phyloP scores from a whole-genome alignment of 2,888 invertebrate genomes.

The Metallyticus violacea region DNA sequence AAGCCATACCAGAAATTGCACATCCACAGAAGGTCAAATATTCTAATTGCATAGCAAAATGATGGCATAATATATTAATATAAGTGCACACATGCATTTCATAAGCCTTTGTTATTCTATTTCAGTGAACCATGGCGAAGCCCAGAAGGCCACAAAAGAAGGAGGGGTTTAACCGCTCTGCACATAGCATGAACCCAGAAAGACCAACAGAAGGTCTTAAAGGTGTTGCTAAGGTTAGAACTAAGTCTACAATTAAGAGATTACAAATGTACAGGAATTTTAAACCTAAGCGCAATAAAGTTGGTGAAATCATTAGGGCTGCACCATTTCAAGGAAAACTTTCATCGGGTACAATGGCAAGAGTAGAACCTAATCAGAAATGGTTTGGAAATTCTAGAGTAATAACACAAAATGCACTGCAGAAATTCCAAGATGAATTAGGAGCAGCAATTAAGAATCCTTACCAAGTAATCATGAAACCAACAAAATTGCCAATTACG shows the following conservation, averaged over 20 bases:
- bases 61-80: too few species aligned
- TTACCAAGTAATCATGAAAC: constrained; percentile 96
- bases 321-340: constrained; percentile 94
- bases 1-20: too few species aligned
- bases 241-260: constrained; percentile 91
- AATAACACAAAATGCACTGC: constrained; percentile 85
- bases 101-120: not conserved
- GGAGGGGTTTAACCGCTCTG: constrained; percentile 80
- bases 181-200: constrained; percentile 95
- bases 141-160: constrained; percentile 50
- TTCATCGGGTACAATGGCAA: constrained; percentile 83
- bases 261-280: constrained; percentile 98
- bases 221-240: constrained; percentile 80
- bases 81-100: too few species aligned
- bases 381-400: constrained; percentile 99
- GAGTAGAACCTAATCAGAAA: constrained; percentile 95
- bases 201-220: constrained; percentile 73
- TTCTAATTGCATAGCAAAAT: too few species aligned
- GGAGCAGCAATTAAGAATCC: constrained; percentile 93
- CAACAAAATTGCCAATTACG: constrained; percentile 91
- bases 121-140: not conserved
- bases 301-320: constrained; percentile 86
- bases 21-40: too few species aligned
- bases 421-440: constrained; percentile 91
- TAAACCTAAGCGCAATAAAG: constrained; percentile 87